These are phyloP conservation scores for Gnathochromis pfefferi DNA, from an alignment of 2,113 vertebrate species.

Conservation along the genomic window DNA sequence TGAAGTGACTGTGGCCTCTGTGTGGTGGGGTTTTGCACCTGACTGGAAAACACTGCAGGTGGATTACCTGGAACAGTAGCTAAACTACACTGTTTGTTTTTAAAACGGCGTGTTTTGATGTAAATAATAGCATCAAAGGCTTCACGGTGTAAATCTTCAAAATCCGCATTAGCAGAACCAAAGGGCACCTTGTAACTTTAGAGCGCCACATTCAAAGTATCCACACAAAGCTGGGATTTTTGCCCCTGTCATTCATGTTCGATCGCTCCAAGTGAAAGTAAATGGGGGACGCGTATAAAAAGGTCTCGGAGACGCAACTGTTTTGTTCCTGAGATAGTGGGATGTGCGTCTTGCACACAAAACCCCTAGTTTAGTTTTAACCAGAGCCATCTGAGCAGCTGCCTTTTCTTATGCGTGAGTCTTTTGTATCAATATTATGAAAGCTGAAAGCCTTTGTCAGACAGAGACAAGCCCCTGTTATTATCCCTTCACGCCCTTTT, in stretches of 20 bases:
- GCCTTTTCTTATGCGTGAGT: slow-evolving; percentile 30
- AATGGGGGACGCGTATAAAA: not conserved
- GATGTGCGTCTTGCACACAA: slow-evolving; percentile 6
- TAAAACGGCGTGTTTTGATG: not conserved
- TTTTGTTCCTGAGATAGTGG: slow-evolving; percentile 22
- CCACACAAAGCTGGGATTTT: not conserved
- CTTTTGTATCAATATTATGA: slow-evolving; percentile 71
- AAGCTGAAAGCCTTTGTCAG: slow-evolving; percentile 68
- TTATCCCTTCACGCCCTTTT: slow-evolving; percentile 56
- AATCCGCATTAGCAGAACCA: not conserved
- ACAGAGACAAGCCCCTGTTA: slow-evolving; percentile 74
- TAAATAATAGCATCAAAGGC: not conserved
- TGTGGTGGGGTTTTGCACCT: slow-evolving; percentile 44
- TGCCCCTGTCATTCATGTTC: not conserved
- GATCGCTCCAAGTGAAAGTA: not conserved
- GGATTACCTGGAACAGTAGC: slow-evolving; percentile 29
- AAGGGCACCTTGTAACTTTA: not conserved
- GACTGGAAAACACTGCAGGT: slow-evolving; percentile 57
- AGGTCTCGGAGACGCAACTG: not conserved
- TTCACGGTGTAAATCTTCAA: not conserved
- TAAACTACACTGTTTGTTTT: not conserved
- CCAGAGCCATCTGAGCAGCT: slow-evolving; percentile 38
- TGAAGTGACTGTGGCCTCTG: slow-evolving; percentile 32
- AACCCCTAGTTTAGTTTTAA: slow-evolving; percentile 54
- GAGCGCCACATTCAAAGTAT: not conserved